Evolutionary conservation across 1,140 invertebrate species (phyloP).

Genomic region (Drosophila nasuta): DNA sequence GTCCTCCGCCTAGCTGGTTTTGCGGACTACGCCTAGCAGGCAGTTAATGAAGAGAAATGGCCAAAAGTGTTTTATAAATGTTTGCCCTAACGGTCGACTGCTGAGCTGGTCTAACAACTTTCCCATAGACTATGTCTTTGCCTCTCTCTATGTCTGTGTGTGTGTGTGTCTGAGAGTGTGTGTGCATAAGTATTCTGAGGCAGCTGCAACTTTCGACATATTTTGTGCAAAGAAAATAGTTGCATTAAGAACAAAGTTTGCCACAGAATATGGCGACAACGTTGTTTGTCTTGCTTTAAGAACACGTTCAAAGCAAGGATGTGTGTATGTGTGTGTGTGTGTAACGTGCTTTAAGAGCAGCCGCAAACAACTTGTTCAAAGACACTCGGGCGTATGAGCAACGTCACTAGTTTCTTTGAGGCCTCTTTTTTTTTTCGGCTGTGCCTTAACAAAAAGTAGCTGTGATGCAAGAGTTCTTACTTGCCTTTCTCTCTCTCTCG

Average conservation of each 20-base stretch:
- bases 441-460: neutral
- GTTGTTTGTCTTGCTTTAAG: neutral
- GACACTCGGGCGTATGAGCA: neutral
- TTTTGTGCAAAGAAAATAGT: neutral
- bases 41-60: conserved; percentile 79
- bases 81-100: conserved; percentile 42
- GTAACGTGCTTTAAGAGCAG: neutral
- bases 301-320: no score
- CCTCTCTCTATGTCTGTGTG: no score
- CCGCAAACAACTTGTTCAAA: neutral
- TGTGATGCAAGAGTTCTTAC: neutral
- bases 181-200: neutral
- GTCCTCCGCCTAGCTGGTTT: neutral
- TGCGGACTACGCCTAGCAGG: conserved; percentile 26
- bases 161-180: no score
- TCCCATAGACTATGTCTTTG: neutral
- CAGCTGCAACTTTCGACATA: neutral
- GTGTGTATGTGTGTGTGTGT: no score
- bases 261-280: neutral
- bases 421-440: neutral
- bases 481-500: neutral
- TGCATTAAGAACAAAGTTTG: neutral
- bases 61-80: conserved; percentile 77
- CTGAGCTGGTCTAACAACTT: neutral
- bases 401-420: neutral